Evolutionary conservation across 1,140 invertebrate species (phyloP).

Genomic region (Thaumatotibia leucotreta): DNA sequence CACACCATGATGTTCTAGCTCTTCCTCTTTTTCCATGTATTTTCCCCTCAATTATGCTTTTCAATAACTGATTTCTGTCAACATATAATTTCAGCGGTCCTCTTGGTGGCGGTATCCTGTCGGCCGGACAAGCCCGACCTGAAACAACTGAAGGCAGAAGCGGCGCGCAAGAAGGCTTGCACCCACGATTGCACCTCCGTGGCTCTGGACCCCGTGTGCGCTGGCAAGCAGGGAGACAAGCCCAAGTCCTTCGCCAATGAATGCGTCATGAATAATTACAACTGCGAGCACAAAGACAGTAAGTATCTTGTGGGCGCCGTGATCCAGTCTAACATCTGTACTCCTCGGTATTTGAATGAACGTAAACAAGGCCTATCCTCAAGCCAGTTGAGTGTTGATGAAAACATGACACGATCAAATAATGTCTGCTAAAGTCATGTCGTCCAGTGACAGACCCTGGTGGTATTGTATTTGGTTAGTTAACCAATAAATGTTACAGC

Average conservation of each 20-base stretch:
- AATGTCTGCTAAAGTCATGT: no score
- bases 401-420: no score
- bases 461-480: no score
- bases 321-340: background rate
- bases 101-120: constrained; percentile 52
- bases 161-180: constrained; percentile 71
- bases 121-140: constrained; percentile 64
- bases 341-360: no score
- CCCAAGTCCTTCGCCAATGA: constrained; percentile 76
- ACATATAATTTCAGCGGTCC: constrained; percentile 35
- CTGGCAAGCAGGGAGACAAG: constrained; percentile 71
- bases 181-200: constrained; percentile 63
- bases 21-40: no score
- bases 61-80: background rate
- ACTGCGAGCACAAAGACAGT: constrained; percentile 78
- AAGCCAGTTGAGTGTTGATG: no score
- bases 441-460: no score
- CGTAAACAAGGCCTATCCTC: no score
- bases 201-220: constrained; percentile 74
- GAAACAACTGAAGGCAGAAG: constrained; percentile 68
- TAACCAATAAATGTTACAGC: no score
- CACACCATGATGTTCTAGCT: no score
- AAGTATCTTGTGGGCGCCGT: constrained; percentile 48
- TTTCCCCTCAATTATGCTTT: no score
- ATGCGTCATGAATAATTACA: constrained; percentile 78